Conservation (phyloP, 2,888 invertebrate species). For the Ctena decussata region DNA sequence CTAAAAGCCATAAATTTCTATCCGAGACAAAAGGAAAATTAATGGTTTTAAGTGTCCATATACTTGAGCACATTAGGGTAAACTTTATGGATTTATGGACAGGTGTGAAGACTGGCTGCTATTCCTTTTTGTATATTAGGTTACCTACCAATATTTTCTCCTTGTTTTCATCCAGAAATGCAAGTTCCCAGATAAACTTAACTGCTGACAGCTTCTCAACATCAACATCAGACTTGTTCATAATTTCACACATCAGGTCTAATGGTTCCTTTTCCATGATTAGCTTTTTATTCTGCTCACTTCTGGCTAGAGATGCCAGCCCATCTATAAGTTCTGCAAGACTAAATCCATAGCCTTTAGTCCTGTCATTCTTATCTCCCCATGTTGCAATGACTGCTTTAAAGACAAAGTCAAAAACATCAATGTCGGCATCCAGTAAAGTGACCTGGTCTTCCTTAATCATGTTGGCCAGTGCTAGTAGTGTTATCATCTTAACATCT, state of each 20-base stretch:
- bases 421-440: conserved; percentile 69
- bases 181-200: conserved; percentile 73
- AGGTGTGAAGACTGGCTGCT: too few species aligned
- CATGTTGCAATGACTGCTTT: conserved; percentile 52
- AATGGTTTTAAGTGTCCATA: too few species aligned
- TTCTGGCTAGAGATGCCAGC: conserved; percentile 73
- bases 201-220: conserved; percentile 50
- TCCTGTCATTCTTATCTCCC: neutral
- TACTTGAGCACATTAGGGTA: too few species aligned
- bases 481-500: conserved; percentile 76
- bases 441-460: conserved; percentile 77
- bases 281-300: conserved; percentile 74
- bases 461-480: conserved; percentile 75
- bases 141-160: conserved; percentile 67
- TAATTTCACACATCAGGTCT: conserved; percentile 40
- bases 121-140: too few species aligned
- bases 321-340: conserved; percentile 76
- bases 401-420: conserved; percentile 73
- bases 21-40: too few species aligned
- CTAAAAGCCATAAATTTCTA: too few species aligned
- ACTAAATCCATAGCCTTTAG: conserved; percentile 72
- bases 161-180: conserved; percentile 74
- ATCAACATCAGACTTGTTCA: conserved; percentile 38
- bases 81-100: too few species aligned
- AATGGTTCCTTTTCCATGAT: conserved; percentile 70